Percentiles rank a stretch among this genome's conserved stretches.
Conservation (phyloP, 2,113 vertebrate genomes). For the Forbesichthys papilliferus region DNA sequence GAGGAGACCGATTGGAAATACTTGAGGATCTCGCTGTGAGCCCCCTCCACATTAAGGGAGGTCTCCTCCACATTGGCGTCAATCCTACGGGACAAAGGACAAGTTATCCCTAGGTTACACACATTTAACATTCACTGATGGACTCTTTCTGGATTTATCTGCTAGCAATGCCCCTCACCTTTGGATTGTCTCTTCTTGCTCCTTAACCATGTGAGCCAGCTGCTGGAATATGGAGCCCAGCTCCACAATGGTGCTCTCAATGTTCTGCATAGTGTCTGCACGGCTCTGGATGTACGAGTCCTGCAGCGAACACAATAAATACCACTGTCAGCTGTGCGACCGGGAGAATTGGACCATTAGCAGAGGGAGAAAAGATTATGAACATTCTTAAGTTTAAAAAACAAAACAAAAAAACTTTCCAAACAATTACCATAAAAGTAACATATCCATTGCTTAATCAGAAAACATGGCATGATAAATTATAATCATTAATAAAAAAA, state of each 20-base stretch:
- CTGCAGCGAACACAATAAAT: constrained; percentile 57
- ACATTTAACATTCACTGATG: not conserved
- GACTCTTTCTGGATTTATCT: not conserved
- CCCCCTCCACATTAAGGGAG: constrained; percentile 88
- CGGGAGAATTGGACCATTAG: too few species aligned
- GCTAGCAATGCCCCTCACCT: constrained; percentile 71
- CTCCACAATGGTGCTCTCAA: constrained; percentile 91
- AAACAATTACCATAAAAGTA: too few species aligned
- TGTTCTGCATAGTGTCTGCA: constrained; percentile 92
- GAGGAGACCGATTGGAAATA: constrained; percentile 95
- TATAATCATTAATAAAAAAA: too few species aligned
- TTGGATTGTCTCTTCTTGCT: constrained; percentile 91
- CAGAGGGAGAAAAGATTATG: too few species aligned
- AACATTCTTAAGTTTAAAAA: not conserved
- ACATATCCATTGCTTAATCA: too few species aligned
- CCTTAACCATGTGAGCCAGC: constrained; percentile 92
- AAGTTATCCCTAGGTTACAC: not conserved
- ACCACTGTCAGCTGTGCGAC: not conserved
- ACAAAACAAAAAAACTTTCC: not conserved
- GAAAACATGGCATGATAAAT: too few species aligned
- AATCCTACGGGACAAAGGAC: constrained; percentile 74
- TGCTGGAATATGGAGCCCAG: constrained; percentile 93
- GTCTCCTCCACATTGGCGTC: constrained; percentile 90
- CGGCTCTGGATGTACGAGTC: constrained; percentile 93
- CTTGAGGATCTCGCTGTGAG: constrained; percentile 91